These are phyloP conservation scores for Spongilla lacustris DNA, from an alignment of 37 sponge, comb jelly and placozoan species.

Conservation along the genomic window DNA sequence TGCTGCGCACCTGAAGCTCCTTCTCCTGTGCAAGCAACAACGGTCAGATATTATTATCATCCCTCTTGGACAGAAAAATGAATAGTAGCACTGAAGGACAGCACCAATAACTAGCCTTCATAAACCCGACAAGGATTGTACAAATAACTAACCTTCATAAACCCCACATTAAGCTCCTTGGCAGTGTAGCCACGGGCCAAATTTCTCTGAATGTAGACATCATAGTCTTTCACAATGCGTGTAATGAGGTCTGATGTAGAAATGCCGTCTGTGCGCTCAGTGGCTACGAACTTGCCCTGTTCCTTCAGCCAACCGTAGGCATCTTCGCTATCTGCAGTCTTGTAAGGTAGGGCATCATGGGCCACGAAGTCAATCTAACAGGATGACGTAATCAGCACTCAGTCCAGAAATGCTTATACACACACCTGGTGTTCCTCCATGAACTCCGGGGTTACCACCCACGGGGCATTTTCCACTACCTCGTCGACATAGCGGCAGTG, in stretches of 20 bases:
- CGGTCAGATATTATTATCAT: background rate
- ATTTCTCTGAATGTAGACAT: constrained; percentile 87
- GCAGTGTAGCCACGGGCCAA: constrained; percentile 88
- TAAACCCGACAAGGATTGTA: no score
- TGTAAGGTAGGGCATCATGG: constrained; percentile 93
- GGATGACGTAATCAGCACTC: no score
- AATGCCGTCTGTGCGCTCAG: constrained; percentile 86
- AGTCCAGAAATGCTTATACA: no score
- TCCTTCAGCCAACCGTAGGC: constrained; percentile 89
- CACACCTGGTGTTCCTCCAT: constrained; percentile 88
- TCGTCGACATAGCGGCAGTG: constrained; percentile 99
- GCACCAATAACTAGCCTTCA: no score
- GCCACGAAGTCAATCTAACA: constrained; percentile 97
- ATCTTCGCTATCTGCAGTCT: constrained; percentile 65
- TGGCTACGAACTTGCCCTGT: constrained; percentile 90
- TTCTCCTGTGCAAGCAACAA: constrained; percentile 47
- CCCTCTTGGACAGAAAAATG: background rate
- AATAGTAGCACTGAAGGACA: no score
- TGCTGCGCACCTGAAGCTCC: constrained; percentile 74
- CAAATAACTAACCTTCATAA: constrained; percentile 74
- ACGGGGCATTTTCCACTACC: constrained; percentile 87
- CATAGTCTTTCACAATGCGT: constrained; percentile 92
- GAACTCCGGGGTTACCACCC: constrained; percentile 85
- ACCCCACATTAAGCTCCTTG: constrained; percentile 90
- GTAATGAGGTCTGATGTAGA: constrained; percentile 94